phyloP scores from a whole-genome alignment of 2,797 vertebrate species.

The Glyptemys insculpta region DNA sequence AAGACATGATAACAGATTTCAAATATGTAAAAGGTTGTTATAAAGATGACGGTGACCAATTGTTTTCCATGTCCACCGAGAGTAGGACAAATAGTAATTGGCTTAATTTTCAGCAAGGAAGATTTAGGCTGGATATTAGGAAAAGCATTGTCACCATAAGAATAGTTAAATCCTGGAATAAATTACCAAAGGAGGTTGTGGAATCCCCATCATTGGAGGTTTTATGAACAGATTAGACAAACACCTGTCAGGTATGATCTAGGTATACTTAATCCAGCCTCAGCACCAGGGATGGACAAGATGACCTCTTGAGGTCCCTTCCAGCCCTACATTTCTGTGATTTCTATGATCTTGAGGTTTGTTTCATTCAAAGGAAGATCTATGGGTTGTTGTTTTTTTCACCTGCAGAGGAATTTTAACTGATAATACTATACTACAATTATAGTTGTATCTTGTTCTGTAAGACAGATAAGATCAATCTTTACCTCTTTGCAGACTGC shows the following conservation, averaged over 20 bases:
- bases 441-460: neutral
- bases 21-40: neutral
- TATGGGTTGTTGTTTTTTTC: neutral
- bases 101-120: neutral
- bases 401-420: neutral
- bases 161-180: neutral
- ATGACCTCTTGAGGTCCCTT: neutral
- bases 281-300: neutral
- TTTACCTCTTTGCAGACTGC: conserved; percentile 88
- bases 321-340: neutral
- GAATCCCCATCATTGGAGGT: neutral
- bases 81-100: neutral
- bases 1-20: neutral
- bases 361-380: neutral
- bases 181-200: neutral
- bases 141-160: neutral
- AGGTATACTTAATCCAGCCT: neutral
- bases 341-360: neutral
- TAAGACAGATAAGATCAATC: neutral
- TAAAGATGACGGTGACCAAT: neutral
- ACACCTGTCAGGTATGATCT: neutral
- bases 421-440: neutral
- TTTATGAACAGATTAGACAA: neutral
- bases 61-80: neutral
- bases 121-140: neutral